These are phyloP conservation scores for Gallinago solitaria DNA, from an alignment of 2,797 vertebrate genomes.

Conservation along the genomic window DNA sequence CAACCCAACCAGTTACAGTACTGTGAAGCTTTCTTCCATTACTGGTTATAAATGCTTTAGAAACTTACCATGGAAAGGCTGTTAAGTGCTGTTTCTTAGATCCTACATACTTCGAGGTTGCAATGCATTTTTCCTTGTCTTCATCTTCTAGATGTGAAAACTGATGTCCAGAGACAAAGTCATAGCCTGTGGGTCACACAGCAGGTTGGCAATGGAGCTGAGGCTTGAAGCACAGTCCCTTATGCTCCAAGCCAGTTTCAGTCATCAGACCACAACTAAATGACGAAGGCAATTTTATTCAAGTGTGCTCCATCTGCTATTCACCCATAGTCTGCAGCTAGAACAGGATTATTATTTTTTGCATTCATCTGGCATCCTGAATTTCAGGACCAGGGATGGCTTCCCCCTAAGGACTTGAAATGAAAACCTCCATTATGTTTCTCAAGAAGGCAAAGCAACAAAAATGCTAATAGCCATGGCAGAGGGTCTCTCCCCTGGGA, in stretches of 20 bases:
- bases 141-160: background rate
- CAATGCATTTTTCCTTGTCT: background rate
- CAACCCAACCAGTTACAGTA: background rate
- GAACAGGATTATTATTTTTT: constrained; percentile 17
- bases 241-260: background rate
- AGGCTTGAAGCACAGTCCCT: background rate
- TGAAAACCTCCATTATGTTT: constrained; percentile 33
- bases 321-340: background rate
- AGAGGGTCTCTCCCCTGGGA: background rate
- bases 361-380: background rate
- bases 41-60: background rate
- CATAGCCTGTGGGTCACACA: background rate
- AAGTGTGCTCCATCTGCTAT: background rate
- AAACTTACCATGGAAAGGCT: background rate
- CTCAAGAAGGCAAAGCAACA: background rate
- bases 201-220: background rate
- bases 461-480: background rate
- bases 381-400: background rate
- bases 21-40: background rate
- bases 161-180: background rate
- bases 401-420: constrained; percentile 10
- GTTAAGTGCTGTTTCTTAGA: background rate
- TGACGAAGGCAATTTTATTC: background rate
- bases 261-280: background rate
- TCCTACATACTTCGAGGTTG: fast-evolving